phyloP scores from a whole-genome alignment of 2,888 invertebrate species.

The Tenthredo scrophulariae region DNA sequence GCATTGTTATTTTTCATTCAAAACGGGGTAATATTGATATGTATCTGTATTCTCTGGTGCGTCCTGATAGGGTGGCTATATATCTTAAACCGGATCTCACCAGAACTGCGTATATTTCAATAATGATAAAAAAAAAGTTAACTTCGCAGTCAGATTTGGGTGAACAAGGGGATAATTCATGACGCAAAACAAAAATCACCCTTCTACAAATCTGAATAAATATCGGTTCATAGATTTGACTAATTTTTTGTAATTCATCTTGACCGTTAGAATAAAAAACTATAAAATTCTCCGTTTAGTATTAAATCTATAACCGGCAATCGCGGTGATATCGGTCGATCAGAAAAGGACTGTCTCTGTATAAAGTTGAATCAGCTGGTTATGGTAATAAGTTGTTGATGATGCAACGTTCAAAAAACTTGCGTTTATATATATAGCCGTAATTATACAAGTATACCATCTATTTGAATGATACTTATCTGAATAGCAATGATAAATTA shows the following conservation, averaged over 20 bases:
- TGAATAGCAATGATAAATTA: too few species aligned
- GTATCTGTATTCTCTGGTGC: background rate
- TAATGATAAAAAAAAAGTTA: background rate
- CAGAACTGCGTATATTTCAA: background rate
- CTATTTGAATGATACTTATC: background rate
- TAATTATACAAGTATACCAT: background rate
- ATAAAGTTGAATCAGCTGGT: background rate
- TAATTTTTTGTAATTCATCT: background rate
- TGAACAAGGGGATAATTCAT: background rate
- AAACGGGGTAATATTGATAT: background rate
- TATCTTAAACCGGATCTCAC: background rate
- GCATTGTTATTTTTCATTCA: background rate
- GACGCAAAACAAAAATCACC: background rate
- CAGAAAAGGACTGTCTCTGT: background rate
- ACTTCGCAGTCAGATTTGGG: background rate
- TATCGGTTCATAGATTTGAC: background rate
- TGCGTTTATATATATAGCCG: background rate
- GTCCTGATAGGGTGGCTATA: background rate
- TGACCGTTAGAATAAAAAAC: background rate
- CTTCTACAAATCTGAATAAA: background rate
- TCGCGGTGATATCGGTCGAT: background rate
- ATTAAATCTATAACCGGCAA: background rate
- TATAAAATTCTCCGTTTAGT: background rate
- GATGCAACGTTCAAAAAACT: conserved; percentile 10
- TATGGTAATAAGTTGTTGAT: conserved; percentile 46